Conservation (phyloP, 2,113 vertebrate species). For the Clarias batrachus region DNA sequence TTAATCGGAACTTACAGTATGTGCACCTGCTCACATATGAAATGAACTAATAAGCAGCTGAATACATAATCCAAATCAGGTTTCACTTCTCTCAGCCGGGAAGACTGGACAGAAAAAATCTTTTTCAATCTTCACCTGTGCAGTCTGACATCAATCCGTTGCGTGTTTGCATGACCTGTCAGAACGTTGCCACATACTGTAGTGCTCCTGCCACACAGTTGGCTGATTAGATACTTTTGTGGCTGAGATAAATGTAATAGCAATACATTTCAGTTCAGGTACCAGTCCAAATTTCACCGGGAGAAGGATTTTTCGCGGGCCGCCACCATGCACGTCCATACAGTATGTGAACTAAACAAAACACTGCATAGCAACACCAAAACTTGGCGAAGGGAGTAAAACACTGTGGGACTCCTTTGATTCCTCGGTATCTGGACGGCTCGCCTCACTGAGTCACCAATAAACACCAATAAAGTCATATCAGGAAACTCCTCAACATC, state of each 20-base stretch:
- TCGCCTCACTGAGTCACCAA: conserved; percentile 11
- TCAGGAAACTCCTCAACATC: conserved; percentile 7
- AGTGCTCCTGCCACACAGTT: background rate
- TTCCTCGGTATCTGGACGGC: background rate
- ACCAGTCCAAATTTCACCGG: background rate
- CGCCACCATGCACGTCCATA: background rate
- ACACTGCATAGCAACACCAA: background rate
- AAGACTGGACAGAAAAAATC: background rate
- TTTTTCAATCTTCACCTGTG: background rate
- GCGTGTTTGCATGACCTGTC: background rate
- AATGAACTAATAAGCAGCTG: background rate
- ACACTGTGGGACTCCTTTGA: background rate
- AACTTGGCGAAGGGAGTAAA: background rate
- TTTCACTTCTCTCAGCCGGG: background rate
- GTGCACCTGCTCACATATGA: background rate
- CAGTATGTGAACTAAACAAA: background rate
- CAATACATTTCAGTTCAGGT: background rate
- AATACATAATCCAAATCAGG: background rate
- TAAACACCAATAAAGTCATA: conserved; percentile 5
- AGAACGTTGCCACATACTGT: background rate
- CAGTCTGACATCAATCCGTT: background rate
- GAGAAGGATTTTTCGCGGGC: background rate
- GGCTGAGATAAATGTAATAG: background rate
- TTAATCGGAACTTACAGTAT: background rate
- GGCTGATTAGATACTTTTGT: background rate